Evolutionary conservation across 2,888 invertebrate species (phyloP).

Genomic region (Meteorus cinctellus): DNA sequence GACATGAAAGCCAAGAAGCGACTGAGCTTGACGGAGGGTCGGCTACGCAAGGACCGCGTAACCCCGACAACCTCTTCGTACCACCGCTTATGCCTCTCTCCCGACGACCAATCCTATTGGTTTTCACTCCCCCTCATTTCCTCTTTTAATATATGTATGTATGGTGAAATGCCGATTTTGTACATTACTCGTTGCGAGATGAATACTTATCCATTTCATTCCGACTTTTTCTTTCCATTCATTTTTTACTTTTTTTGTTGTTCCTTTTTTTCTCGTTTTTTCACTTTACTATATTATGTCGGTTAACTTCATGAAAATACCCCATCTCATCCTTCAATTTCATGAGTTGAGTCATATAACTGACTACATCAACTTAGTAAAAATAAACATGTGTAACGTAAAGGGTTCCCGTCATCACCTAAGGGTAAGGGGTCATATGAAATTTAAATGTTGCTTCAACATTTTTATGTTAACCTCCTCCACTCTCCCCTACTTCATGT

Average conservation of each 20-base stretch:
- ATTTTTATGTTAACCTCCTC: no score
- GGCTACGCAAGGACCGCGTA: slow-evolving; percentile 45
- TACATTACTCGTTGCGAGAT: neutral
- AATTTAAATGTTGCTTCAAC: no score
- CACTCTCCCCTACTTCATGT: no score
- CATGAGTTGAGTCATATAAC: no score
- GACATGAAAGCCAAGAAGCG: slow-evolving; percentile 47
- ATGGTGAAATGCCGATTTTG: slow-evolving; percentile 19
- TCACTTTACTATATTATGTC: neutral
- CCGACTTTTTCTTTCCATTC: neutral
- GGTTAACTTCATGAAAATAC: neutral
- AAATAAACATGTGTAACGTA: no score
- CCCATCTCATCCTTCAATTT: no score
- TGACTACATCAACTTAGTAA: no score
- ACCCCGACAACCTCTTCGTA: slow-evolving; percentile 50
- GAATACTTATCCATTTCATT: neutral
- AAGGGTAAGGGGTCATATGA: no score
- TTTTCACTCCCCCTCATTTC: slow-evolving; percentile 15
- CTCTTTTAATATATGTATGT: neutral
- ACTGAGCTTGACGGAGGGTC: slow-evolving; percentile 50
- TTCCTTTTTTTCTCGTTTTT: neutral
- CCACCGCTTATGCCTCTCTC: slow-evolving; percentile 13
- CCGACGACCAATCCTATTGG: slow-evolving; percentile 45
- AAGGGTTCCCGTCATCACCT: no score
- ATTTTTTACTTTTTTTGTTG: neutral